Evolutionary conservation across 1,140 invertebrate species (phyloP).

Genomic region (Leptonema lineaticorne): DNA sequence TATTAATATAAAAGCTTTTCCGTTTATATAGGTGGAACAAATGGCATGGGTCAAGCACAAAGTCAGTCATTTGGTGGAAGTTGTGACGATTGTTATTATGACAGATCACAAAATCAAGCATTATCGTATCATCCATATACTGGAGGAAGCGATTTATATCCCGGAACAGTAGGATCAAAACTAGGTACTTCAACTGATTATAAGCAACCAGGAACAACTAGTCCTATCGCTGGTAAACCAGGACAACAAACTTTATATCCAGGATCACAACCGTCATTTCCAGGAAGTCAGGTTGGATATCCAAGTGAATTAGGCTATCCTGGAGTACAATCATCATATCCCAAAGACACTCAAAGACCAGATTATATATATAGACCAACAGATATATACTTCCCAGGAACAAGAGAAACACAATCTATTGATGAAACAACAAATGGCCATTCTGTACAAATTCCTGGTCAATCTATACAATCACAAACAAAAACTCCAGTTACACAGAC

Average conservation of each 20-base stretch:
- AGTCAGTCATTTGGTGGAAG: slow-evolving; percentile 65
- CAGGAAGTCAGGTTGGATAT: not conserved
- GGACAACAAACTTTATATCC: not conserved
- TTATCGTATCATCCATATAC: not conserved
- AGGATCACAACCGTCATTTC: not conserved
- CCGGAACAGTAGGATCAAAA: not conserved
- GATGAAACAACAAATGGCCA: too few relatives aligned
- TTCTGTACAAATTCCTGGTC: too few relatives aligned
- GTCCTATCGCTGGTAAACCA: not conserved
- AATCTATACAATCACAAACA: too few relatives aligned
- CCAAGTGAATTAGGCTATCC: not conserved
- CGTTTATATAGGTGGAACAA: slow-evolving; percentile 61
- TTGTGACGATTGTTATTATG: slow-evolving; percentile 50
- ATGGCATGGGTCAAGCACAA: slow-evolving; percentile 80
- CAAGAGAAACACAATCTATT: too few relatives aligned
- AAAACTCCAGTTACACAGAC: too few relatives aligned
- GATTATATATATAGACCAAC: too few relatives aligned
- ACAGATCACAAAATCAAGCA: slow-evolving; percentile 28
- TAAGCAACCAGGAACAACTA: not conserved
- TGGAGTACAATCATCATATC: not conserved
- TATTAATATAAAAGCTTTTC: not conserved
- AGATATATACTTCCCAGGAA: too few relatives aligned
- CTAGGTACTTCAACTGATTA: not conserved
- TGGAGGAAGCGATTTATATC: not conserved
- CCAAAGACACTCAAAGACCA: not conserved